phyloP scores from a whole-genome alignment of 2,888 invertebrate species.

The Machimus rusticus region DNA sequence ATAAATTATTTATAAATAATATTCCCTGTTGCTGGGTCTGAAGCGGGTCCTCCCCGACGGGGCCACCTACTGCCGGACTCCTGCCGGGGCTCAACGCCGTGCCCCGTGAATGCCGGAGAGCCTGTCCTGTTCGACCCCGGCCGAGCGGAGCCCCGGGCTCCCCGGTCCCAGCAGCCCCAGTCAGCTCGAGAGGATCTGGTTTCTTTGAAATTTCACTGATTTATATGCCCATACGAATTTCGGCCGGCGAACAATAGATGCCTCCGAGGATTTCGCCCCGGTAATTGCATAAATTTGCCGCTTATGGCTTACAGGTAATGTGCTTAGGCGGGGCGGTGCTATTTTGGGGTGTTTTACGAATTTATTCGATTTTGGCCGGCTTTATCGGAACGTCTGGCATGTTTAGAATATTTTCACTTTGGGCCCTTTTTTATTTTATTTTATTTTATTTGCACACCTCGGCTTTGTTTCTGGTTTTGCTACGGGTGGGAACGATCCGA shows the following conservation, averaged over 20 bases:
- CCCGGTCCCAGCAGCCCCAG: not conserved
- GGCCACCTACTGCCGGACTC: not conserved
- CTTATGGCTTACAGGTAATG: not conserved
- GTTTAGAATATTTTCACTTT: not conserved
- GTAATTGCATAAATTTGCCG: constrained; percentile 22
- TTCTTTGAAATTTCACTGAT: constrained; percentile 29
- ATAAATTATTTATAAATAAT: constrained; percentile 39
- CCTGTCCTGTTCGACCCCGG: not conserved
- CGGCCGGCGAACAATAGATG: not conserved
- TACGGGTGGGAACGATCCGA: not conserved
- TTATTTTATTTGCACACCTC: not conserved
- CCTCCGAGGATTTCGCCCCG: not conserved
- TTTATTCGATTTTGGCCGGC: not conserved
- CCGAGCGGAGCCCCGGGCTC: not conserved
- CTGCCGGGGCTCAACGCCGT: not conserved
- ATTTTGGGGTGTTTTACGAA: not conserved
- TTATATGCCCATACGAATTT: constrained; percentile 13
- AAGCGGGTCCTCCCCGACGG: not conserved
- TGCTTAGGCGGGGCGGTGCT: not conserved
- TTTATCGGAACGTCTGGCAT: not conserved
- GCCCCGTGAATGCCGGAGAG: not conserved
- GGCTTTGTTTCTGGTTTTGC: not conserved
- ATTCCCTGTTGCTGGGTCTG: constrained; percentile 13
- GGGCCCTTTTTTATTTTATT: not conserved
- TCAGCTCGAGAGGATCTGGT: not conserved